Evolutionary conservation across 1,140 invertebrate genomes (phyloP).

Genomic region (Thaumatotibia leucotreta): DNA sequence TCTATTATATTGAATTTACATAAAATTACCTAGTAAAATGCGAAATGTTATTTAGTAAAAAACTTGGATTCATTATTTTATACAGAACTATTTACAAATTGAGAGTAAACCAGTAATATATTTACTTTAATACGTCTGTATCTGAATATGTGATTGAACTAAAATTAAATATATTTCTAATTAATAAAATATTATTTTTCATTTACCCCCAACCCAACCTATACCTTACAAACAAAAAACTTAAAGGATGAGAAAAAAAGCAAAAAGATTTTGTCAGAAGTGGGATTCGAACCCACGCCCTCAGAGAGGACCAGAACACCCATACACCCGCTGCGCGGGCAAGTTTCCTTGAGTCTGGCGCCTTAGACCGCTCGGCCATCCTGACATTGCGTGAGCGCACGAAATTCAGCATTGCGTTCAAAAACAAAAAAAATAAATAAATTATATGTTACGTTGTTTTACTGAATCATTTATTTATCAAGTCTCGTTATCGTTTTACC

Average conservation of each 20-base stretch:
- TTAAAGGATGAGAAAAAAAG: constrained; percentile 46
- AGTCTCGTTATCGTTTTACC: too few species aligned
- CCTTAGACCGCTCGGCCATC: constrained; percentile 84
- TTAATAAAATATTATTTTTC: constrained; percentile 38
- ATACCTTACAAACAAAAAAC: too few species aligned
- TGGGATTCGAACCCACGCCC: constrained; percentile 93
- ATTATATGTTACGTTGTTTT: too few species aligned
- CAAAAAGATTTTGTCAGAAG: constrained; percentile 85
- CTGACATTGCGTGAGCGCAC: constrained; percentile 60
- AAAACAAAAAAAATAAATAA: neutral
- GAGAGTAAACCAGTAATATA: neutral
- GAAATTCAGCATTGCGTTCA: neutral
- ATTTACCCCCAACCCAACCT: too few species aligned
- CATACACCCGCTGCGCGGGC: neutral
- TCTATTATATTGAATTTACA: neutral
- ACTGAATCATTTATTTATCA: too few species aligned
- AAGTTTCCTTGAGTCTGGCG: constrained; percentile 80
- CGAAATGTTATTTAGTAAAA: constrained; percentile 8
- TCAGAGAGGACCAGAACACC: constrained; percentile 87
- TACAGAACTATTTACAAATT: constrained; percentile 23
- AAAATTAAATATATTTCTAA: constrained; percentile 38
- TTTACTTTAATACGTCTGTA: constrained; percentile 15
- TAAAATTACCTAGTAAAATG: constrained; percentile 2
- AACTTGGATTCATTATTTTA: constrained; percentile 22
- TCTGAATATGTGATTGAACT: constrained; percentile 1